Evolutionary conservation across 2,888 invertebrate genomes (phyloP), one percentile per base, ranked within the genome.

Genomic region (Plebejus melissa): DNA sequence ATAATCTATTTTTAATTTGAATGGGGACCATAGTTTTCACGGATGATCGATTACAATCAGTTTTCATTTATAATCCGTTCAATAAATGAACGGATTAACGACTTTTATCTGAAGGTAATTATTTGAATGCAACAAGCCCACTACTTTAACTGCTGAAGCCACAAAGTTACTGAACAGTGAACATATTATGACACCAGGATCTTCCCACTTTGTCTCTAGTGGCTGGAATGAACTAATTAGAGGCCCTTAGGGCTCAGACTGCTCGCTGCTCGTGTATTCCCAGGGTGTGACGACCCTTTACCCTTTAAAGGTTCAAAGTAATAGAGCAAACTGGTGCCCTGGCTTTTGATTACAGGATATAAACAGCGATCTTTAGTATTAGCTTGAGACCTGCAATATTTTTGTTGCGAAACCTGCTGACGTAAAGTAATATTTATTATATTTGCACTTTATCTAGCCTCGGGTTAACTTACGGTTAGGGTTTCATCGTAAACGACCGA

Each of bases 221-320:
- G 65, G 0, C 28, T 28, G 32, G 32, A 28, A 9, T 28, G 60
- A 60, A 28, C 28, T 28, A 60, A 60, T 60, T 28, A 28, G 11
- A 60, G 60, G 60, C 60, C 60, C 28, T 60, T 1, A 28, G 60
- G 9, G 46, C 54, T 16, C 16, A 16, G 54, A 16, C 54, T 1
- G 16, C 16, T 54, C 54, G 32, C 13, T 4, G 28, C 11, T 32
- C 65, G 32, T 11, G 60, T 60, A 28, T 36, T 65, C 65, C 65
- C 65, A 65, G 65, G 65, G 65, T 32, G 65, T 65, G 65, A 65
- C 13, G 32, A 65, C 32, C 65, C 16, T 32, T 32, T 65, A 65
- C 65, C 65, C 65, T 65, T 65, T 65, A 65, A 65, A 65, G 65
- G 65, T 65, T 65, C 65, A 65, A 65, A 65, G 32, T 65, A 65